These are phyloP conservation scores for Clupea harengus DNA, from an alignment of 2,113 vertebrate species.

Conservation along the genomic window DNA sequence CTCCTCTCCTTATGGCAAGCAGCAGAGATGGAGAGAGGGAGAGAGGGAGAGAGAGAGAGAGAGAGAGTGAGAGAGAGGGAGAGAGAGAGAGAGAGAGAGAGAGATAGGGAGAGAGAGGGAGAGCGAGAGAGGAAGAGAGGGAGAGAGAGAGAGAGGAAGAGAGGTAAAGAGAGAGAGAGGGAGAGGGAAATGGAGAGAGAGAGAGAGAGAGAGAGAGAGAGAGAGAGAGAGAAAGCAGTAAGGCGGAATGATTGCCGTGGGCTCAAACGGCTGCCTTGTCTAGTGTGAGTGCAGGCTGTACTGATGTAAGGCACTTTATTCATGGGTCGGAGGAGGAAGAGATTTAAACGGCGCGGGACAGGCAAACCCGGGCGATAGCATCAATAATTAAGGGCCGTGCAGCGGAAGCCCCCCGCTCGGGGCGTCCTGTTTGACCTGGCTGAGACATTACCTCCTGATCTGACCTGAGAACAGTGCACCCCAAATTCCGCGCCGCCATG, in stretches of 20 bases:
- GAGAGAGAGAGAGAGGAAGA: background rate
- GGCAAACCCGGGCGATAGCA: slow-evolving; percentile 48
- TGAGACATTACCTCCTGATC: slow-evolving; percentile 18
- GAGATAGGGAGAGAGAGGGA: background rate
- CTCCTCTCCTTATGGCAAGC: slow-evolving; percentile 52
- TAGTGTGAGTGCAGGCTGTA: slow-evolving; percentile 40
- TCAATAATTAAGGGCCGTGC: slow-evolving; percentile 60
- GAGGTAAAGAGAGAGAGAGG: background rate
- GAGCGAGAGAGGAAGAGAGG: too few species aligned
- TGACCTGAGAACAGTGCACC: background rate
- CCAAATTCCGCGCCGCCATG: background rate
- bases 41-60: background rate
- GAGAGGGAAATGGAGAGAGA: background rate
- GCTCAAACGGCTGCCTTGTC: slow-evolving; percentile 32
- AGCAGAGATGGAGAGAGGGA: background rate
- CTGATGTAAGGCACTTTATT: slow-evolving; percentile 66
- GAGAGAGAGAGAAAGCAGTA: slow-evolving; percentile 25
- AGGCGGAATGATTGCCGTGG: slow-evolving; percentile 48
- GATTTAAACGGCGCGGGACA: slow-evolving; percentile 51
- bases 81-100: background rate
- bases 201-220: background rate
- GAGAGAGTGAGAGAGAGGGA: background rate
- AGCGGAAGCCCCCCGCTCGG: background rate
- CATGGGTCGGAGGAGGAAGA: slow-evolving; percentile 47
- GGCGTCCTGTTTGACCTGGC: background rate